Evolutionary conservation across 2,888 invertebrate species (phyloP), one percentile per base, ranked within the genome.

Genomic region (Synergus itoensis): DNA sequence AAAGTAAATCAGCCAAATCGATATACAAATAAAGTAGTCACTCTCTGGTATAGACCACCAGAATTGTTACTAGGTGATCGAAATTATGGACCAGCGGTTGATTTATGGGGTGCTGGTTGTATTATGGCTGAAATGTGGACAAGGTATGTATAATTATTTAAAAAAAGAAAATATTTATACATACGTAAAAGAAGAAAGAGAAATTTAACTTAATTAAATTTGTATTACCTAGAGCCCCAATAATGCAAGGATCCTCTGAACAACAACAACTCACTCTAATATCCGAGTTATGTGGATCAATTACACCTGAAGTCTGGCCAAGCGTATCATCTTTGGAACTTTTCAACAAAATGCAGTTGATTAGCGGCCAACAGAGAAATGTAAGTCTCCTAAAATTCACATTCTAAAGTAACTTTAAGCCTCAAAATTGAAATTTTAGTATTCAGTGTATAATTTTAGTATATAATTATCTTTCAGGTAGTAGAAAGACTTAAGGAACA

Each of bases 71-170:
- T 95, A 28, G 95, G 98, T 63, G 97, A 98, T 89, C 94, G 99
- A 9, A 97, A 98, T 92, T 99, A 99, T 89, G 98, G 98, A 0
- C 97, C 98, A 0, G 96, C 98, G 0, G 98, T 99, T 18, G 99
- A 99, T 93, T 95, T 99, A 94, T 97, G 97, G 97, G 97, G 97
- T 0, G 98, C 98, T 0, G 99, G 99, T 0, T 99, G 99, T 91
- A 99, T 99, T 81, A 99, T 99, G 99, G 99, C 99, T 0, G 99
- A 99, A 93, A 97, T 99, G 97, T 99, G 99, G 99, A 99, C 98
- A 0, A 93, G 95, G 77, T 93, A 93, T 69, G 14, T 48, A 48
- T 48, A 16, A 48, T 16, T 48, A 41, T 1, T 48, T 28, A 1
- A 28, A 28, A 28, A 28, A 28, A 0, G 2, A 1, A 1, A 28